These are phyloP conservation scores for Nomia melanderi DNA, from an alignment of 1,140 invertebrate species.

Conservation along the genomic window DNA sequence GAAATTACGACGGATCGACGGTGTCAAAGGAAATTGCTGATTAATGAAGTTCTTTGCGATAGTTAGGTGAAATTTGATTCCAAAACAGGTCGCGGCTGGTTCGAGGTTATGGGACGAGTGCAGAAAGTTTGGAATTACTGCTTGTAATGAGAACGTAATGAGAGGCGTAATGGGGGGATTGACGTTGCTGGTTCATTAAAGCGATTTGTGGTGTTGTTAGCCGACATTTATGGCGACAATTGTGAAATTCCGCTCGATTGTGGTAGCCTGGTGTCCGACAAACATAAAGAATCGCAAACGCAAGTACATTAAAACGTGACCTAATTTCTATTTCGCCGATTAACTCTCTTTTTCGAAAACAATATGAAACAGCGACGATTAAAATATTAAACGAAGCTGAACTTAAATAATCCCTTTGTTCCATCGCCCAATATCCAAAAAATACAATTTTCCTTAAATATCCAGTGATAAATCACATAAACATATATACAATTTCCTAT, in stretches of 20 bases:
- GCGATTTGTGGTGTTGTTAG: not conserved
- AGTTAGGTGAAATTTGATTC: not conserved
- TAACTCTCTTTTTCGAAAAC: too few relatives aligned
- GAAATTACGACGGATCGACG: too few relatives aligned
- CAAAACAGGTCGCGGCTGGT: not conserved
- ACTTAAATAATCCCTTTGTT: too few relatives aligned
- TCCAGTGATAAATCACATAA: too few relatives aligned
- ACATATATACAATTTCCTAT: too few relatives aligned
- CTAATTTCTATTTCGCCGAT: too few relatives aligned
- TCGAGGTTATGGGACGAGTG: not conserved
- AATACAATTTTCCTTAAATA: too few relatives aligned
- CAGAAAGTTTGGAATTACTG: not conserved
- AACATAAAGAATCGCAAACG: not conserved
- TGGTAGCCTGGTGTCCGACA: not conserved
- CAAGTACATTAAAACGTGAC: too few relatives aligned
- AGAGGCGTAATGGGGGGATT: conserved; percentile 10
- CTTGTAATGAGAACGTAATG: not conserved
- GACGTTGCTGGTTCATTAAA: conserved; percentile 14
- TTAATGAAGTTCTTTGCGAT: not conserved
- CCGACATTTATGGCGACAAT: not conserved
- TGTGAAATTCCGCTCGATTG: not conserved
- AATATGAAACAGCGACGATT: too few relatives aligned
- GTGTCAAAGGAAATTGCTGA: not conserved
- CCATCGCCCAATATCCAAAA: too few relatives aligned
- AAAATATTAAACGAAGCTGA: too few relatives aligned